These are phyloP conservation scores for Poecilia wingei DNA, from an alignment of 2,797 vertebrate genomes.

Conservation along the genomic window DNA sequence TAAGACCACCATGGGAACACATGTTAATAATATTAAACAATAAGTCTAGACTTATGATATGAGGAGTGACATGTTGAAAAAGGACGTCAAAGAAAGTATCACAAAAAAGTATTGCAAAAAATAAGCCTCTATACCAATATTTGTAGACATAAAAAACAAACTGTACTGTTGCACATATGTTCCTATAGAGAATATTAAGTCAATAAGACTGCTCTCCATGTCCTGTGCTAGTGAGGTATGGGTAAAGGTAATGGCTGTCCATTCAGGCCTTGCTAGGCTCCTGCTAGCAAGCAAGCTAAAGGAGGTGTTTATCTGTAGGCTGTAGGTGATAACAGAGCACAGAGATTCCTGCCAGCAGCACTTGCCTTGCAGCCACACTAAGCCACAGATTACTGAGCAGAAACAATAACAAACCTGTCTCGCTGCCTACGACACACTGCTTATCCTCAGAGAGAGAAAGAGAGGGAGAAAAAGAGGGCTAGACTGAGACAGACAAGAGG, in stretches of 20 bases:
- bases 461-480: constrained; percentile 49
- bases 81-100: not conserved
- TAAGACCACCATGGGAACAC: constrained; percentile 5
- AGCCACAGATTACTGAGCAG: constrained; percentile 82
- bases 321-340: constrained; percentile 80
- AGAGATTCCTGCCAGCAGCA: constrained; percentile 77
- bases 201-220: constrained; percentile 15
- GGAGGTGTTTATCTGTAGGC: constrained; percentile 80
- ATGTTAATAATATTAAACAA: not conserved
- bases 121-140: not conserved
- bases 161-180: not conserved
- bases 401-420: constrained; percentile 84
- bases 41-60: not conserved
- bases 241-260: constrained; percentile 21
- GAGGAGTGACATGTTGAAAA: not conserved
- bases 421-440: constrained; percentile 75
- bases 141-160: constrained; percentile 1
- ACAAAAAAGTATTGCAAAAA: not conserved
- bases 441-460: constrained; percentile 70
- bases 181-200: constrained; percentile 6
- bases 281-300: constrained; percentile 55
- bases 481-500: constrained; percentile 55
- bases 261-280: constrained; percentile 38
- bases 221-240: constrained; percentile 7
- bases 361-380: constrained; percentile 80